Evolutionary conservation across 2,113 vertebrate genomes (phyloP).

Genomic region (Tupaia chinensis): DNA sequence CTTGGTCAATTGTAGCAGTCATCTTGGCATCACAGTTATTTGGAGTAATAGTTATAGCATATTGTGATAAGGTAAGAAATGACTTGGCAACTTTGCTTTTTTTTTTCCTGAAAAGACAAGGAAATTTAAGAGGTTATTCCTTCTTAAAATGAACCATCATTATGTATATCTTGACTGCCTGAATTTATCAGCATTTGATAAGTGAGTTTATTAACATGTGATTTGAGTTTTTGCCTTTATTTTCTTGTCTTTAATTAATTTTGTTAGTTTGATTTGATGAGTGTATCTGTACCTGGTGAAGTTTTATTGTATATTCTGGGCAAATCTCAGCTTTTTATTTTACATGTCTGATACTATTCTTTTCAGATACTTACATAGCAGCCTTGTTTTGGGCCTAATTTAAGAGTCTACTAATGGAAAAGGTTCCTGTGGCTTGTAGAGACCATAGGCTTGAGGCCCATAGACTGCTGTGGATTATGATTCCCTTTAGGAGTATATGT

Average conservation of each 20-base stretch:
- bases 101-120: not conserved
- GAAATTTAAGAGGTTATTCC: not conserved
- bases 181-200: not conserved
- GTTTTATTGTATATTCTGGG: conserved; percentile 15
- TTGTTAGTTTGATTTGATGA: conserved; percentile 7
- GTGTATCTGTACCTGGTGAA: not conserved
- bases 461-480: not conserved
- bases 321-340: conserved; percentile 20
- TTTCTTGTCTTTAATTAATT: conserved; percentile 41
- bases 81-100: not conserved
- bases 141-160: not conserved
- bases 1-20: not conserved
- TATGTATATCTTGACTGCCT: not conserved
- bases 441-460: not conserved
- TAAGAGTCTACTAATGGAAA: not conserved
- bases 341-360: not conserved
- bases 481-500: not conserved
- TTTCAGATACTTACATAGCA: not conserved
- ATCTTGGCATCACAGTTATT: not conserved
- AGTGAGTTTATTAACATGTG: not conserved
- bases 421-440: not conserved
- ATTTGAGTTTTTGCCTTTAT: not conserved
- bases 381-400: not conserved
- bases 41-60: not conserved
- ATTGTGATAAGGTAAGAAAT: conserved; percentile 8